Base-by-base conservation (phyloP, 2,888 invertebrate species). In the Caenorhabditis sulstoni region DNA sequence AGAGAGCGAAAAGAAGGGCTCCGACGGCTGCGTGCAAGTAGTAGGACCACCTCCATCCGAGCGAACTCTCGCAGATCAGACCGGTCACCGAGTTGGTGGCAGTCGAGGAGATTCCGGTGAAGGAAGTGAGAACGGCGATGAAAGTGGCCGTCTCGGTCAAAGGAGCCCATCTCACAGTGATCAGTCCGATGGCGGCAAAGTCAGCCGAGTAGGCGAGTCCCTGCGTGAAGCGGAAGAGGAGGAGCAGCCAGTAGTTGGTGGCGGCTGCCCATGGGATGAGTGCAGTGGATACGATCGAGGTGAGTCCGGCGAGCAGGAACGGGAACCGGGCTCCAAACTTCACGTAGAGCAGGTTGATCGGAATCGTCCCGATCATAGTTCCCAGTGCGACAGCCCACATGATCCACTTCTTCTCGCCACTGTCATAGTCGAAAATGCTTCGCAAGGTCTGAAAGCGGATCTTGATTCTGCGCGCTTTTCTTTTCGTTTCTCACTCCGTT, bases 41-140 rank as follows among this genome's bases (percentile, higher is more conserved):
- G 41, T 74, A 81, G 11, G 81, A 76, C 41, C 53, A 73, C 55
- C 59, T 66, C 81, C 81, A 81, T 23, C 81, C 77, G 35, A 61
- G 44, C 8, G 66, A 64, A 12, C 58, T 58, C 41, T 74, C 74
- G 47, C 74, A 74, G 16, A 74, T 74, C 8, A 78, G n/a, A 57
- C 87, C 87, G 14, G 86, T 79, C 8, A 85, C 79, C 0, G 85
- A 78, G 64, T 87, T 87, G 41, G 87, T 87, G n/a, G 86, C 66
- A 12, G 79, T 71, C n/a, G 81, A 80, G 5, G 88, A 83, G 22
- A 87, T 58, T 0, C 87, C 84, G 2, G 88, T 82, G 65, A 87
- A 88, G 9, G 86, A 87, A 11, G 87, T 88, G 18, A 88, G 57
- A 9, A 85, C 53, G 5, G 84, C 81, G 45, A 88, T 83, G 81